phyloP scores from a whole-genome alignment of 92 coral and sea anemone genomes.

The Palythoa grandiflora region DNA sequence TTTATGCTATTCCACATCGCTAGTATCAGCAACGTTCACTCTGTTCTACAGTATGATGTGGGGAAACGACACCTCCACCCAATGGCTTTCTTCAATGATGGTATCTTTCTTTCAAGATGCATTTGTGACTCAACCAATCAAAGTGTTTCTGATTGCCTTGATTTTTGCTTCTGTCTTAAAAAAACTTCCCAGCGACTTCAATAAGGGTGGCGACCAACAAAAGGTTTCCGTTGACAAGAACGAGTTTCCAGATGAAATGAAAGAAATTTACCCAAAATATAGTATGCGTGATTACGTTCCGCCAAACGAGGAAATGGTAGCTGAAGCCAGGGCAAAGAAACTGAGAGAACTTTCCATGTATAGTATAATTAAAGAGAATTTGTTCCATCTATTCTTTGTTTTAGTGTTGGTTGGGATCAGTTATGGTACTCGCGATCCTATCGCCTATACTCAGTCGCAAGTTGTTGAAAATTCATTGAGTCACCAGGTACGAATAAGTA shows the following conservation, averaged over 20 bases:
- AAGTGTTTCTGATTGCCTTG: slow-evolving; percentile 56
- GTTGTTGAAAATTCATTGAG: slow-evolving; percentile 48
- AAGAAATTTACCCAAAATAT: background rate
- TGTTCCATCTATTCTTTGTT: slow-evolving; percentile 69
- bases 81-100: slow-evolving; percentile 82
- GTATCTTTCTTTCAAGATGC: slow-evolving; percentile 83
- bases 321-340: slow-evolving; percentile 67
- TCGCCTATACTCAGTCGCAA: slow-evolving; percentile 66
- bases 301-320: slow-evolving; percentile 65
- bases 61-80: slow-evolving; percentile 74
- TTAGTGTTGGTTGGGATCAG: slow-evolving; percentile 66
- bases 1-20: slow-evolving; percentile 55
- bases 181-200: slow-evolving; percentile 64
- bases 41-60: slow-evolving; percentile 88
- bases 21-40: slow-evolving; percentile 72
- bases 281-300: slow-evolving; percentile 40
- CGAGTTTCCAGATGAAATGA: slow-evolving; percentile 1
- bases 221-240: background rate
- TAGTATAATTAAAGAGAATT: slow-evolving; percentile 63
- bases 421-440: slow-evolving; percentile 71
- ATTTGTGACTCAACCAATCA: slow-evolving; percentile 76
- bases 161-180: slow-evolving; percentile 49
- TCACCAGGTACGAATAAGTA: slow-evolving; percentile 35
- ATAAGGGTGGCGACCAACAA: slow-evolving; percentile 9
- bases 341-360: slow-evolving; percentile 68